Conservation (phyloP, 2,888 invertebrate genomes). For the Teleogryllus oceanicus region DNA sequence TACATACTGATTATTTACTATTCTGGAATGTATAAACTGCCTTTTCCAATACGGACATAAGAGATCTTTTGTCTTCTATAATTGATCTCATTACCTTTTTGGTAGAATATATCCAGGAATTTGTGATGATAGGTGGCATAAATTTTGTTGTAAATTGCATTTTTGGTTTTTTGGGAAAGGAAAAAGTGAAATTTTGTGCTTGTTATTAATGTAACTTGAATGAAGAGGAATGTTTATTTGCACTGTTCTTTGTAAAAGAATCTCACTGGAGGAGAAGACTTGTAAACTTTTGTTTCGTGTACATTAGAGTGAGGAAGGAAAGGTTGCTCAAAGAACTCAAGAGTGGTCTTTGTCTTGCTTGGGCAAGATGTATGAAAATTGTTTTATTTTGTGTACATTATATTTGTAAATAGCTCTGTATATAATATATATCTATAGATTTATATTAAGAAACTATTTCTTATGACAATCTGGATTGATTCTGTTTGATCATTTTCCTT, state of each 20-base stretch:
- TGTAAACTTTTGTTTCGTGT: neutral
- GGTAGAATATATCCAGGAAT: too few relatives aligned
- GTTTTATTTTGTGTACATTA: conserved; percentile 18
- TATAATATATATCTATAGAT: neutral
- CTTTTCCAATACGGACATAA: too few relatives aligned
- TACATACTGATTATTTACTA: too few relatives aligned
- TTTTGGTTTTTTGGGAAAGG: neutral
- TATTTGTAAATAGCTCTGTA: conserved; percentile 18
- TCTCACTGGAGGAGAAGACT: neutral
- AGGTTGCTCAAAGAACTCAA: conserved; percentile 1
- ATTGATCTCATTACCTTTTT: too few relatives aligned
- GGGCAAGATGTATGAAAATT: neutral
- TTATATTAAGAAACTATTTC: conserved; percentile 3
- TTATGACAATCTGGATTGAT: conserved; percentile 7
- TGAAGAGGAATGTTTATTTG: conserved; percentile 4
- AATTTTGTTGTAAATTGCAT: too few relatives aligned
- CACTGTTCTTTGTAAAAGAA: neutral
- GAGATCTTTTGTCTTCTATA: too few relatives aligned
- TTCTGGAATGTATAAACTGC: too few relatives aligned
- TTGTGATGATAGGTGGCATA: too few relatives aligned
- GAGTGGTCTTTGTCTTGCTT: neutral
- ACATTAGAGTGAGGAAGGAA: neutral
- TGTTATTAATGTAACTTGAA: neutral
- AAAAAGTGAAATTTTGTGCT: conserved; percentile 7
- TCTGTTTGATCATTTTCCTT: neutral